Percentiles rank a stretch among this genome's conserved stretches.
Conservation (phyloP, 2,113 vertebrate species). For the Tenrec ecaudatus region DNA sequence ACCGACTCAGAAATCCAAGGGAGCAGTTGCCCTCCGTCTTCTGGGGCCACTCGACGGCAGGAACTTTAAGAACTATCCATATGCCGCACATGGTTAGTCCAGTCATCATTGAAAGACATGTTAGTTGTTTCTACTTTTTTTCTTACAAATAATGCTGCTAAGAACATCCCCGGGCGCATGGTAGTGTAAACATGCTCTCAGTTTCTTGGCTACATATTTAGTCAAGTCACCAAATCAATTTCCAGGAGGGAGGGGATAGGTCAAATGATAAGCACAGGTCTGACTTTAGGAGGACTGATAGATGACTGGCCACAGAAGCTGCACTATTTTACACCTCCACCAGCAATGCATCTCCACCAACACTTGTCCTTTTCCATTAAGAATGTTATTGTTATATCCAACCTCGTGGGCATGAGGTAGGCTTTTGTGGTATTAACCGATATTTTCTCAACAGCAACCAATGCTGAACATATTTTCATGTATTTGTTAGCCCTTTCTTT, state of each 20-base stretch:
- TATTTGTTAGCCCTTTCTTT: too few species aligned
- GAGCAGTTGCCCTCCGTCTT: too few species aligned
- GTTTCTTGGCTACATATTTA: neutral
- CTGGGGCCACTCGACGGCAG: too few species aligned
- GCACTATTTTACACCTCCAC: neutral
- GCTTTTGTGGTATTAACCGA: too few species aligned
- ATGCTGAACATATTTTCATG: too few species aligned
- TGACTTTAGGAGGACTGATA: slow-evolving; percentile 35
- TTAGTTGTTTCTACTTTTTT: neutral
- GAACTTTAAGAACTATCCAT: too few species aligned
- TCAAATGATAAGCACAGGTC: neutral
- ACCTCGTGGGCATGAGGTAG: neutral
- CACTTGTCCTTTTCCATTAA: too few species aligned
- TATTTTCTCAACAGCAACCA: too few species aligned
- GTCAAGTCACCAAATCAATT: too few species aligned
- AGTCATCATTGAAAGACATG: neutral
- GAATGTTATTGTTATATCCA: neutral
- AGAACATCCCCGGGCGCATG: neutral
- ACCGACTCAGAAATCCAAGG: too few species aligned
- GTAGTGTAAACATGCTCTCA: neutral
- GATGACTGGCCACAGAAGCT: neutral
- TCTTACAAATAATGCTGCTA: neutral
- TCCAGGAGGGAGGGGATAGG: neutral
- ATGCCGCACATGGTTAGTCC: too few species aligned
- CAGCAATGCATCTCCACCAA: neutral